Base-by-base conservation (phyloP, 1,140 invertebrate species). In the Drosophila gunungcola region DNA sequence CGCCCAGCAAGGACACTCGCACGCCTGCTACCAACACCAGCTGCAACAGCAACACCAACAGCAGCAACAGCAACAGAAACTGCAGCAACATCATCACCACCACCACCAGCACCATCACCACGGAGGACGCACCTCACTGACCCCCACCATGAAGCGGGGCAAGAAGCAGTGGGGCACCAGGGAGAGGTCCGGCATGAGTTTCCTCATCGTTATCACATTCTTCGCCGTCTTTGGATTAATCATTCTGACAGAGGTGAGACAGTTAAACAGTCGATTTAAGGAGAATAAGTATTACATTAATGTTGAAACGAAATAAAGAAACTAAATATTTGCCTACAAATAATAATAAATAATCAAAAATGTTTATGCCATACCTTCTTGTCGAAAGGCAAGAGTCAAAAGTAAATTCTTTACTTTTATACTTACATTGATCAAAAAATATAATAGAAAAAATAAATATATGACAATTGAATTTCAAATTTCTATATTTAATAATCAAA, bases 141-240 rank as follows among this genome's bases (percentile, higher is more conserved):
- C 79, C 12, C 78, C 90, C 32, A 89, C 81, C 6, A 84, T 91
- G 70, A 91, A 91, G 76, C 84, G 89, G 10, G 70, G 80, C 55
- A 91, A 92, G 62, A 88, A 90, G 34, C 83, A 91, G 42, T 92
- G 92, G 92, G 91, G 95, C 86, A 94, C 95, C 51, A 94, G 95
- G 75, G 96, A 97, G 83, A 94, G 97, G 55, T 96, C 96, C 57
- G 96, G 96, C 89, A 95, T 97, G 94, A 97, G 96, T 69, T 97
- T 97, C 92, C 95, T 97, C 93, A 95, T 97, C 81, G 96, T 98
- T 32, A 94, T 98, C 62, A 96, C 97, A 93, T 97, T 98, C 92
- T 97, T 97, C 90, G 96, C 95, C n/a, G 95, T 98, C 39, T 98
- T 97, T 83, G 96, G 96, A 10, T 93, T 97, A 54, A 97, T 98